phyloP scores from a whole-genome alignment of 2,797 vertebrate species.

The Cichlasoma orientale region DNA sequence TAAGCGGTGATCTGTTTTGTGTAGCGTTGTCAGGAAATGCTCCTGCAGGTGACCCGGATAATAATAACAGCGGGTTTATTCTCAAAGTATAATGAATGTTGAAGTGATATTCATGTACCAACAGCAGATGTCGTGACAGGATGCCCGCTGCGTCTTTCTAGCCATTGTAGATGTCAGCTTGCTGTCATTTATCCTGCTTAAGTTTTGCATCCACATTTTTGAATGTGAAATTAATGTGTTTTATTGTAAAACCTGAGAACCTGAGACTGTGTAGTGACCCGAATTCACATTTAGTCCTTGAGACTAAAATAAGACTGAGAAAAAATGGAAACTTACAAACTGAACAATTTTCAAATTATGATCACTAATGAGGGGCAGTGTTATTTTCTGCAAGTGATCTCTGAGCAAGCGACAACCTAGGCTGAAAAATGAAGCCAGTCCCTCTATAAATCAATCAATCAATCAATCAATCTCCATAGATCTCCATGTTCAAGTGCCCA shows the following conservation, averaged over 20 bases:
- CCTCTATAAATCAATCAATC: too few relatives aligned
- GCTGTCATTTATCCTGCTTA: background rate
- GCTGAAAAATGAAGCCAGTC: too few relatives aligned
- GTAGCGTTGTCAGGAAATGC: conserved; percentile 30
- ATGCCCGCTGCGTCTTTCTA: background rate
- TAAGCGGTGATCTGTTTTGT: conserved; percentile 48
- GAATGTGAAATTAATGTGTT: background rate
- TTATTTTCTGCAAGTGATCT: too few relatives aligned
- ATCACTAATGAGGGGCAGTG: too few relatives aligned
- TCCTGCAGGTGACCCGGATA: conserved; percentile 25
- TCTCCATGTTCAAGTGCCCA: too few relatives aligned
- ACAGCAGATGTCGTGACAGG: background rate
- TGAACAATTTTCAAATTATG: too few relatives aligned
- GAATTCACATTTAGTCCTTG: background rate
- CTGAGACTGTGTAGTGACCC: background rate
- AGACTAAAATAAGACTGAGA: too few relatives aligned
- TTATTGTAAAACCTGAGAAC: background rate
- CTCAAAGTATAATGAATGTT: conserved; percentile 6
- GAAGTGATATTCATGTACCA: background rate
- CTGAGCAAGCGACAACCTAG: too few relatives aligned
- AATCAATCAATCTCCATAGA: too few relatives aligned
- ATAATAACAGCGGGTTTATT: conserved; percentile 38
- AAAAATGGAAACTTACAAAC: too few relatives aligned
- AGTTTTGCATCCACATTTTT: background rate
- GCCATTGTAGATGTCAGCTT: background rate